Evolutionary conservation across 2,888 invertebrate genomes (phyloP).

Genomic region (Papilio elwesi): DNA sequence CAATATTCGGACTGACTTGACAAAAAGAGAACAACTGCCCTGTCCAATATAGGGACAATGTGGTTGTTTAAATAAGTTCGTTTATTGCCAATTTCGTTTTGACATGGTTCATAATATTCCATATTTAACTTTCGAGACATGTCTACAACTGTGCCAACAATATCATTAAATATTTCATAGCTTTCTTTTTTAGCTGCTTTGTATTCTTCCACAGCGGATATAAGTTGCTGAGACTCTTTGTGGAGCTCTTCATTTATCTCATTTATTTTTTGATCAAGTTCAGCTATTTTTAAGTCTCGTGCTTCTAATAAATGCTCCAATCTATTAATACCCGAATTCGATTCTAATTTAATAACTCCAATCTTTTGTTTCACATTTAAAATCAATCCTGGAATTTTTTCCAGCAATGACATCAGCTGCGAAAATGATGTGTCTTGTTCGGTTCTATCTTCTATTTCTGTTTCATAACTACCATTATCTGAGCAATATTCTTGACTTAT

Average conservation of each 20-base stretch:
- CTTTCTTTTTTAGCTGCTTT: slow-evolving; percentile 43
- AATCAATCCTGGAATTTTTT: slow-evolving; percentile 33
- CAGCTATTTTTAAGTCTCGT: slow-evolving; percentile 48
- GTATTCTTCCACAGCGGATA: slow-evolving; percentile 32
- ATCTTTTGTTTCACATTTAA: slow-evolving; percentile 45
- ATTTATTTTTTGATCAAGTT: slow-evolving; percentile 40
- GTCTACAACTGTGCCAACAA: slow-evolving; percentile 51
- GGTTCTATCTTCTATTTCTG: neutral
- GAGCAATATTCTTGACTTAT: neutral
- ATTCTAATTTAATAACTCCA: slow-evolving; percentile 16
- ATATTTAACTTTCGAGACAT: slow-evolving; percentile 51
- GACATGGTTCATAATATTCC: slow-evolving; percentile 45
- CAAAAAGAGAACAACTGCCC: slow-evolving; percentile 50
- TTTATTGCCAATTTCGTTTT: slow-evolving; percentile 43
- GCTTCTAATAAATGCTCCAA: slow-evolving; percentile 45
- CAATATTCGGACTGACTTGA: slow-evolving; percentile 26
- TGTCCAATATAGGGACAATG: slow-evolving; percentile 57
- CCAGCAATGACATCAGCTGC: slow-evolving; percentile 12
- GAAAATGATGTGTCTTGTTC: neutral
- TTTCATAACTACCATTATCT: neutral
- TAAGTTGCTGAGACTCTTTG: slow-evolving; percentile 44
- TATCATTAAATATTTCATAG: slow-evolving; percentile 51
- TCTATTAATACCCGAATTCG: slow-evolving; percentile 18
- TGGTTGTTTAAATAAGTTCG: slow-evolving; percentile 48
- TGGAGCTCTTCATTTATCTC: slow-evolving; percentile 47